Conservation (phyloP, 2,888 invertebrate species). For the Epinotia ramella region DNA sequence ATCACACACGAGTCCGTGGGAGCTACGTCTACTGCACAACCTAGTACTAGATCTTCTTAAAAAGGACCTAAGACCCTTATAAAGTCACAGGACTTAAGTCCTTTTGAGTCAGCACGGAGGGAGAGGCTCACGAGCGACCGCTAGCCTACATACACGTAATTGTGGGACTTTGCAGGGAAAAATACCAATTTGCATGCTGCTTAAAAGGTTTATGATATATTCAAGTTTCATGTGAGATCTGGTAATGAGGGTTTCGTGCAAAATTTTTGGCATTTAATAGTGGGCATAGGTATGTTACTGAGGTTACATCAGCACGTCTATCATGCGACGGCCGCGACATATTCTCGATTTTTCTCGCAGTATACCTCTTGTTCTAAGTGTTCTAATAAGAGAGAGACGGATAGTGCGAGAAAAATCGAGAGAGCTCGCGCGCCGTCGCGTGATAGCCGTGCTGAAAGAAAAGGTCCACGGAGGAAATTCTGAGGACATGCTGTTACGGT, state of each 20-base stretch:
- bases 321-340: too few species aligned
- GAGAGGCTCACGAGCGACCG: conserved; percentile 51
- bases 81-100: neutral
- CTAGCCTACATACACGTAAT: conserved; percentile 52
- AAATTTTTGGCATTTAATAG: neutral
- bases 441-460: too few species aligned
- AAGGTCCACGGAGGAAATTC: too few species aligned
- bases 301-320: too few species aligned
- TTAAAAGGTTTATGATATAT: conserved; percentile 25
- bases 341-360: too few species aligned
- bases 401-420: too few species aligned
- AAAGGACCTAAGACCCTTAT: neutral
- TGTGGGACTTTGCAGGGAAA: conserved; percentile 42
- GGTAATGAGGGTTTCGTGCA: neutral
- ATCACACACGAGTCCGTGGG: conserved; percentile 40
- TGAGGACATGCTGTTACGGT: neutral
- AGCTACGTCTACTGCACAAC: conserved; percentile 55
- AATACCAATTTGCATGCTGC: conserved; percentile 26
- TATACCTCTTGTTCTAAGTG: too few species aligned
- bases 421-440: too few species aligned
- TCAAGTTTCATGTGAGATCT: neutral
- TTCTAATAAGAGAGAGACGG: too few species aligned
- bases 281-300: neutral
- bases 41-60: conserved; percentile 9
- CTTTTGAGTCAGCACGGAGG: neutral